phyloP scores from a whole-genome alignment of 2,888 invertebrate genomes.

The Leptopilina myrica region DNA sequence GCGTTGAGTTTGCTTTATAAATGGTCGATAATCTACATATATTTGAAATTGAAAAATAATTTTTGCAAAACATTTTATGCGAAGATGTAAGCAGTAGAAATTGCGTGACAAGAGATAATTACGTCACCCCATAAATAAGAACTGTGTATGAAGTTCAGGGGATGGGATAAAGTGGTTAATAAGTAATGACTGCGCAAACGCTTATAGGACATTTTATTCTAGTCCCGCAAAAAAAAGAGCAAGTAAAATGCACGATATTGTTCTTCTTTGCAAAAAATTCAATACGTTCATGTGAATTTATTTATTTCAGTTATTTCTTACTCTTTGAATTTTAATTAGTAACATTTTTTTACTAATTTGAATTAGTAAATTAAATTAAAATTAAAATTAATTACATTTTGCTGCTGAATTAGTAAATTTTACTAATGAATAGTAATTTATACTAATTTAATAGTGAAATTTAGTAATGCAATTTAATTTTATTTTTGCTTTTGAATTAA shows the following conservation, averaged over 20 bases:
- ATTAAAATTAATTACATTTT: too few relatives aligned
- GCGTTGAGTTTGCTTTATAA: too few relatives aligned
- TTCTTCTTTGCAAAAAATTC: neutral
- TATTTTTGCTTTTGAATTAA: too few relatives aligned
- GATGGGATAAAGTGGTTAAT: constrained; percentile 14
- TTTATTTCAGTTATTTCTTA: too few relatives aligned
- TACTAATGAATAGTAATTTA: too few relatives aligned
- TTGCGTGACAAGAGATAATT: constrained; percentile 6
- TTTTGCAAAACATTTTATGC: neutral
- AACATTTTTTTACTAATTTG: too few relatives aligned
- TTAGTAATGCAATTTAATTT: too few relatives aligned
- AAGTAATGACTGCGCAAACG: neutral
- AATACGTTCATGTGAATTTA: neutral
- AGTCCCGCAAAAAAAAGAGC: neutral
- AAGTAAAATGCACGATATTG: neutral
- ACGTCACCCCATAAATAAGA: constrained; percentile 11
- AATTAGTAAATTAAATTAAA: too few relatives aligned
- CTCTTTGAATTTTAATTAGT: too few relatives aligned
- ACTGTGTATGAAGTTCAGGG: neutral
- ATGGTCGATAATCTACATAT: too few relatives aligned
- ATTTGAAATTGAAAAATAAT: neutral
- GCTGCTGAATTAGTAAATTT: too few relatives aligned
- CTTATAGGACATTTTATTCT: neutral
- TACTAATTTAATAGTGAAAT: too few relatives aligned
- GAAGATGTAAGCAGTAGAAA: neutral